phyloP scores from a whole-genome alignment of 2,888 invertebrate species.

The Molanna angustata region DNA sequence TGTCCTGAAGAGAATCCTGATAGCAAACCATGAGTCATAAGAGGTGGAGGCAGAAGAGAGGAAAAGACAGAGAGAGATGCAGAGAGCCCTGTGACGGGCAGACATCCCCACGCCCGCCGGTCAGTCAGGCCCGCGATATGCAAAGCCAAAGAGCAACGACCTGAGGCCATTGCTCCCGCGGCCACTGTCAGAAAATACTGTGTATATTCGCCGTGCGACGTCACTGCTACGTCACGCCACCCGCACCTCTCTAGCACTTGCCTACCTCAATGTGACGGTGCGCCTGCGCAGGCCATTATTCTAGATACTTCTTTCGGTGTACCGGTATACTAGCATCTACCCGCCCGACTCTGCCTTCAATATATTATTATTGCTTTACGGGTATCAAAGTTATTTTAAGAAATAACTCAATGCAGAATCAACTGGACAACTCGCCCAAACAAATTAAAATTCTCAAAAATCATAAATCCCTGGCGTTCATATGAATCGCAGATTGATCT shows the following conservation, averaged over 20 bases:
- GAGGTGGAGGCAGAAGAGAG: too few relatives aligned
- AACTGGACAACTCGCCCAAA: too few relatives aligned
- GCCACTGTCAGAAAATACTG: constrained; percentile 43
- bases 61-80: neutral
- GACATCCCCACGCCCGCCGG: constrained; percentile 4
- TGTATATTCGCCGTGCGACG: constrained; percentile 26
- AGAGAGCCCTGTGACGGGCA: neutral
- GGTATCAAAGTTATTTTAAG: too few relatives aligned
- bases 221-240: constrained; percentile 25
- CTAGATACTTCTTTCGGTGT: constrained; percentile 17
- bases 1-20: too few relatives aligned
- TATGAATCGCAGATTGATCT: too few relatives aligned
- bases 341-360: too few relatives aligned
- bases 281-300: constrained; percentile 14
- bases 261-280: constrained; percentile 25
- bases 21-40: too few relatives aligned
- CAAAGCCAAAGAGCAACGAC: constrained; percentile 27
- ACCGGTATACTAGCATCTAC: neutral
- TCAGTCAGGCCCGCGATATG: constrained; percentile 19
- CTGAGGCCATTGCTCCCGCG: constrained; percentile 47
- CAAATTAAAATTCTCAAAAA: too few relatives aligned
- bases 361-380: too few relatives aligned
- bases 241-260: constrained; percentile 43
- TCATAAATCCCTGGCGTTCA: too few relatives aligned
- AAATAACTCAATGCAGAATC: too few relatives aligned